phyloP scores from a whole-genome alignment of 2,797 vertebrate genomes.

The Falco cherrug region DNA sequence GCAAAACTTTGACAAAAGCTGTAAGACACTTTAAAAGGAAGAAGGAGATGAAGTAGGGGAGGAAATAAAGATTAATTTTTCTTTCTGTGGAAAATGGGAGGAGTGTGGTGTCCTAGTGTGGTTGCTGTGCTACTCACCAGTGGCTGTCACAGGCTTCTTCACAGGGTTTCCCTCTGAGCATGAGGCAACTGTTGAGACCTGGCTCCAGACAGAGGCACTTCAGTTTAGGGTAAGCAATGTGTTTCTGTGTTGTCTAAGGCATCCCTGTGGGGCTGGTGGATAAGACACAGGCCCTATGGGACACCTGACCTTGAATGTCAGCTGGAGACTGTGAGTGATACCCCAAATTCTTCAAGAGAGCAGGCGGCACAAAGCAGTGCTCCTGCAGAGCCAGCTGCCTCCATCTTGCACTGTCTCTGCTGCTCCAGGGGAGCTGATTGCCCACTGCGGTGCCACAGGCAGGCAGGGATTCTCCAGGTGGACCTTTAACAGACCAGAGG shows the following conservation, averaged over 20 bases:
- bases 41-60: background rate
- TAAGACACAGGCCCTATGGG: background rate
- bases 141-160: background rate
- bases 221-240: background rate
- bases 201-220: background rate
- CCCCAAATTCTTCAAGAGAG: background rate
- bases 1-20: background rate
- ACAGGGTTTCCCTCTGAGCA: background rate
- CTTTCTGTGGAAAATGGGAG: background rate
- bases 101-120: background rate
- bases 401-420: background rate
- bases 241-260: background rate
- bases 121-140: background rate
- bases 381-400: background rate
- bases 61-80: background rate
- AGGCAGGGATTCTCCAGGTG: background rate
- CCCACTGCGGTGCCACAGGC: accelerated
- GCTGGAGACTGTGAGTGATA: background rate
- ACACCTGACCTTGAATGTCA: background rate
- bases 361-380: background rate
- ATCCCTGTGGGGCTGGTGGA: background rate
- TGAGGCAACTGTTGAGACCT: accelerated
- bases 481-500: background rate
- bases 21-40: background rate
- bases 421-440: background rate